phyloP scores from a whole-genome alignment of 2,797 vertebrate genomes.

The Macrochelys suwanniensis region DNA sequence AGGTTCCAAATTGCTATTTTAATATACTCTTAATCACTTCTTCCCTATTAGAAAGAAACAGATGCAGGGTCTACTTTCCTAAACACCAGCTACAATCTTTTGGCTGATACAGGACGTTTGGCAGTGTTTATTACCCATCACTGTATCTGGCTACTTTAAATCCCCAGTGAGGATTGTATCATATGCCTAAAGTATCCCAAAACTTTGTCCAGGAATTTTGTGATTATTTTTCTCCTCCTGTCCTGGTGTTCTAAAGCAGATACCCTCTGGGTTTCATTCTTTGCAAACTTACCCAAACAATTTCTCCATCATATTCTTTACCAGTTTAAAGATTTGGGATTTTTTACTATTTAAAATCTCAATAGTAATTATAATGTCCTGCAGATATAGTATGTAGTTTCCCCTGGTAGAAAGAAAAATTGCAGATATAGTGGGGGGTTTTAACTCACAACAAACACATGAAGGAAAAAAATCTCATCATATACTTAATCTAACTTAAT shows the following conservation, averaged over 20 bases:
- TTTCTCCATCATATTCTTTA: no score
- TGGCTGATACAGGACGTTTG: background rate
- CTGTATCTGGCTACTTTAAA: background rate
- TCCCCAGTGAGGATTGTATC: rapidly evolving
- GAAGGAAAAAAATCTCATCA: background rate
- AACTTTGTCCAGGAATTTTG: no score
- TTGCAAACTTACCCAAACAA: no score
- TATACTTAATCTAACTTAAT: background rate
- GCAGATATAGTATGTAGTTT: no score
- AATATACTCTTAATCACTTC: background rate
- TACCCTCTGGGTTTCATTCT: no score
- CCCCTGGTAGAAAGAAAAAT: background rate
- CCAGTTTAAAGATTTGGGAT: no score
- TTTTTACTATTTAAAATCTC: no score
- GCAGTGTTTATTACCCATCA: background rate
- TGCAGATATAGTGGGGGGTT: background rate
- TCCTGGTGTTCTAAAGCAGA: no score
- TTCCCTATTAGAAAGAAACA: background rate
- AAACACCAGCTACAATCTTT: background rate
- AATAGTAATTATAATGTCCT: no score
- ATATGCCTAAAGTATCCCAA: background rate
- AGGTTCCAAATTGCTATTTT: background rate
- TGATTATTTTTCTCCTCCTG: no score
- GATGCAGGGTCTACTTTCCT: background rate
- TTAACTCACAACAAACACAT: background rate